Evolutionary conservation across 2,888 invertebrate genomes (phyloP).

Genomic region (Sarcophaga caerulescens): DNA sequence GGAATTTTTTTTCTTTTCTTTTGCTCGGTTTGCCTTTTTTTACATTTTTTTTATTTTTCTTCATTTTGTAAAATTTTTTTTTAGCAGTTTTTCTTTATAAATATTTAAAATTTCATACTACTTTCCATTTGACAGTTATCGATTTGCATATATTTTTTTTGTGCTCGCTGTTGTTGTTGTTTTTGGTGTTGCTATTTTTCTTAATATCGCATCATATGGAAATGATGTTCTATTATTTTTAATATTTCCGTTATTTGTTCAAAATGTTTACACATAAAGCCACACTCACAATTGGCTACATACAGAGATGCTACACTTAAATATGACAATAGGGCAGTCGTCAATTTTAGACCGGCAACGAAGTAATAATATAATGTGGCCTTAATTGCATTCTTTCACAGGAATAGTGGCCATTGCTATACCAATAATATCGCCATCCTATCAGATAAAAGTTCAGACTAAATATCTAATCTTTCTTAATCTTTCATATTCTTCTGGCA

Average conservation of each 20-base stretch:
- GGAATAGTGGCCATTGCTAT: too few species aligned
- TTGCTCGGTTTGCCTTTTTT: conserved; percentile 16
- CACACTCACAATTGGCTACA: background rate
- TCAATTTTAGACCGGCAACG: too few species aligned
- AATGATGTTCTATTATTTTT: conserved; percentile 52
- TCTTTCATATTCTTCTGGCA: too few species aligned
- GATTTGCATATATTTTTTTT: conserved; percentile 71
- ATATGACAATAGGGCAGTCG: too few species aligned
- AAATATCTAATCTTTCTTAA: too few species aligned
- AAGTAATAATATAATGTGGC: too few species aligned
- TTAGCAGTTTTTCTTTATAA: conserved; percentile 72
- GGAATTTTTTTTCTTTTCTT: conserved; percentile 14
- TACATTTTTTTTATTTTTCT: background rate
- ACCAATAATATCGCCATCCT: too few species aligned
- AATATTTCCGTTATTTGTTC: conserved; percentile 52
- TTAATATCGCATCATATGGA: conserved; percentile 36
- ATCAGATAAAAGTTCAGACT: too few species aligned
- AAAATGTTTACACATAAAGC: background rate
- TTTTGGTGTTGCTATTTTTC: conserved; percentile 26
- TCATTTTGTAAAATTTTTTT: background rate
- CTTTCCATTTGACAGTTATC: conserved; percentile 77
- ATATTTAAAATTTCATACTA: conserved; percentile 76
- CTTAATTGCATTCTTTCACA: too few species aligned
- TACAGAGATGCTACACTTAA: background rate
- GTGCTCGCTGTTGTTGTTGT: conserved; percentile 8